A percentile compares a stretch with the other conserved stretches of the same genome.
Conservation (phyloP, 2,113 vertebrate genomes). For the Ranitomeya imitator region DNA sequence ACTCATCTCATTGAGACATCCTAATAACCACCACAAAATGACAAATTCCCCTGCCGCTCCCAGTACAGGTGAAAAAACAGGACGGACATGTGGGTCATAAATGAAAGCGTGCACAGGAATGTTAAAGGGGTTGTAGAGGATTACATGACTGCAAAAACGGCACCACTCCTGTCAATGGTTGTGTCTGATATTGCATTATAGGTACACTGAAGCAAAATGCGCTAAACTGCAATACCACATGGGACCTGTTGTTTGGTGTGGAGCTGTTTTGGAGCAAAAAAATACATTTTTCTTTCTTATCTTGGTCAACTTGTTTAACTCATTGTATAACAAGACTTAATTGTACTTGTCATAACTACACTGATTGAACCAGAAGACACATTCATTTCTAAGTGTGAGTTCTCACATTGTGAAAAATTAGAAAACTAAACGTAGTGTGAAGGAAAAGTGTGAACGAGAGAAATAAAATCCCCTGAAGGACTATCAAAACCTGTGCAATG, state of each 20-base stretch:
- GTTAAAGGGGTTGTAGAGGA: background rate
- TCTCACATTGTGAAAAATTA: background rate
- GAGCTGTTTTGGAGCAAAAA: background rate
- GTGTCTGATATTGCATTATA: background rate
- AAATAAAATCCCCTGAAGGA: no score
- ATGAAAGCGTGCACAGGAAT: background rate
- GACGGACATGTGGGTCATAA: conserved; percentile 19
- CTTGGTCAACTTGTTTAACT: no score
- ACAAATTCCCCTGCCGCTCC: conserved; percentile 24
- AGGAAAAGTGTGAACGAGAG: background rate
- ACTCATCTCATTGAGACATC: conserved; percentile 32
- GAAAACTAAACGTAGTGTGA: background rate
- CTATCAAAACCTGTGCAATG: background rate
- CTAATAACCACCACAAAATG: conserved; percentile 13
- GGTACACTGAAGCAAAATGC: background rate
- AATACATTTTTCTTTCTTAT: no score
- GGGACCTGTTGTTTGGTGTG: background rate
- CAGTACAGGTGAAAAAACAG: conserved; percentile 13
- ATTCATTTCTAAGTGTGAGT: background rate
- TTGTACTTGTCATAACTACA: background rate
- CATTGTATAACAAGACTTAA: background rate
- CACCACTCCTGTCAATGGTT: background rate
- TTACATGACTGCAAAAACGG: background rate
- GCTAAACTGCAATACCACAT: background rate
- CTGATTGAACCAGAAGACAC: background rate